Conservation (phyloP, 2,113 vertebrate genomes). For the Benitochromis conjunctus region DNA sequence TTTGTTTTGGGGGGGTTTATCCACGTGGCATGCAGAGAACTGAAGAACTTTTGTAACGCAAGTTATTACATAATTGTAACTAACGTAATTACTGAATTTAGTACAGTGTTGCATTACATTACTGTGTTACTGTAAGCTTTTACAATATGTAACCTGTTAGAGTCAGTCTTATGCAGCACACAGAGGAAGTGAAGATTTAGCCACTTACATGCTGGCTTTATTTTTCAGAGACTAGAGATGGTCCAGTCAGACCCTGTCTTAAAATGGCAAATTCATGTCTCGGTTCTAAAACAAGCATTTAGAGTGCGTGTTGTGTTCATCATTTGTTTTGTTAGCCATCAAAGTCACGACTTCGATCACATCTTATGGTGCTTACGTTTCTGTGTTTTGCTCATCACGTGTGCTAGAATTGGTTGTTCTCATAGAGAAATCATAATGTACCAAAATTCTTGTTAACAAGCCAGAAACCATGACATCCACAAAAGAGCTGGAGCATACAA, state of each 20-base stretch:
- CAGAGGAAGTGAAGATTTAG: background rate
- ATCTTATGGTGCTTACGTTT: background rate
- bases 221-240: background rate
- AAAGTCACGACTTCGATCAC: background rate
- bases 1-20: background rate
- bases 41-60: background rate
- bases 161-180: background rate
- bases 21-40: background rate
- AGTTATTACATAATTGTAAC: background rate
- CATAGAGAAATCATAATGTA: background rate
- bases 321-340: background rate
- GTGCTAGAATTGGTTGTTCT: background rate
- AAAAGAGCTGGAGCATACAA: background rate
- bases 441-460: background rate
- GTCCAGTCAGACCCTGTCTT: background rate
- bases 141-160: background rate
- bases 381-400: background rate
- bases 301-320: background rate
- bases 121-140: background rate
- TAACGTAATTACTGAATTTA: background rate
- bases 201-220: background rate
- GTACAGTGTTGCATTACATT: background rate
- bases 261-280: too few species aligned
- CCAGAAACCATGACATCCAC: background rate
- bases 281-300: background rate